Percentiles rank a stretch among this genome's conserved stretches.
Evolutionary conservation across 2,888 invertebrate genomes (phyloP).

Genomic region (Dusona sp.): DNA sequence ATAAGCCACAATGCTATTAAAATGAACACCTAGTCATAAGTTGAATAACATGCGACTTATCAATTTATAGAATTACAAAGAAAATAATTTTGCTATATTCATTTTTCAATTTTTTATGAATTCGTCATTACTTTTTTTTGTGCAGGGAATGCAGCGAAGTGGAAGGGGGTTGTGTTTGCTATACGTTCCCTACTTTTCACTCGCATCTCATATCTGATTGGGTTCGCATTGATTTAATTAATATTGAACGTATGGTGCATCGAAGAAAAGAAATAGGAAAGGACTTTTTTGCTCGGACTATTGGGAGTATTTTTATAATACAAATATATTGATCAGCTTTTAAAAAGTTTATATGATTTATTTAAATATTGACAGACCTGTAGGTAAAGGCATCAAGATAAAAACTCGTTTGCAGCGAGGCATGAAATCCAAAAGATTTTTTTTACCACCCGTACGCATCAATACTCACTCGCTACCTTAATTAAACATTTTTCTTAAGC

Average conservation of each 20-base stretch:
- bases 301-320: too few relatives aligned
- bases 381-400: background rate
- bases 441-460: background rate
- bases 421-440: slow-evolving; percentile 1
- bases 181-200: background rate
- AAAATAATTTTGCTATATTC: background rate
- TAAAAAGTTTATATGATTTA: too few relatives aligned
- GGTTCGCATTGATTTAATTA: background rate
- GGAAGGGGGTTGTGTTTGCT: too few relatives aligned
- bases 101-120: background rate
- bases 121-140: background rate
- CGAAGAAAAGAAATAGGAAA: background rate
- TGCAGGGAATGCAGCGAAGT: too few relatives aligned
- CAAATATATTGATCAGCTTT: too few relatives aligned
- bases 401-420: background rate
- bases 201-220: background rate
- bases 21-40: too few relatives aligned
- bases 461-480: slow-evolving; percentile 54
- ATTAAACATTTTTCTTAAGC: slow-evolving; percentile 60
- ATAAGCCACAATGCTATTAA: too few relatives aligned
- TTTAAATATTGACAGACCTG: background rate
- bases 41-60: too few relatives aligned
- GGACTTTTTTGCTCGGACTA: background rate
- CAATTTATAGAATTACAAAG: background rate
- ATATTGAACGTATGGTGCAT: background rate